Conservation (phyloP, 35 echinoderm and acorn worm species). For the Holothuria glaberrima region DNA sequence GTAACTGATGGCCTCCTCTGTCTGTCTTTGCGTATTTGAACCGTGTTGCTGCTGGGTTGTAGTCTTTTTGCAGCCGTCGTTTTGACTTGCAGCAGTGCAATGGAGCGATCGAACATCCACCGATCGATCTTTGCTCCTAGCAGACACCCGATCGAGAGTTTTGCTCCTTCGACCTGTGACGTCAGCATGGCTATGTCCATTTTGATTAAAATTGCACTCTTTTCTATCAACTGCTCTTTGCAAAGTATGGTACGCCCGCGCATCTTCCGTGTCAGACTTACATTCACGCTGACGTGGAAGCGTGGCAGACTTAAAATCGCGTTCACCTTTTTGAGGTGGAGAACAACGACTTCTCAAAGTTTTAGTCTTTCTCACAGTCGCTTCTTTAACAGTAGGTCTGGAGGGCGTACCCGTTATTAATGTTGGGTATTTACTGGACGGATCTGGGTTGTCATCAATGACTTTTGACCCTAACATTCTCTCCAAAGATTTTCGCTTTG, state of each 20-base stretch:
- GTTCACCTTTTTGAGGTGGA: background rate
- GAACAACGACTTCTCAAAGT: background rate
- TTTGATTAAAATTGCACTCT: constrained; percentile 46
- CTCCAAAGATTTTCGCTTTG: constrained; percentile 32
- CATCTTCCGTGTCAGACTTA: background rate
- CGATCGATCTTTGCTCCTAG: background rate
- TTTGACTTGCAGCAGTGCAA: background rate
- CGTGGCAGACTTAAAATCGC: background rate
- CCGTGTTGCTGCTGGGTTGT: background rate
- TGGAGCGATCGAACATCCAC: background rate
- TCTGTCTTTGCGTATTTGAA: background rate
- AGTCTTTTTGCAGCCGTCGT: constrained; percentile 4
- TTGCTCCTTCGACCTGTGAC: background rate
- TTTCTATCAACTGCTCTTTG: background rate
- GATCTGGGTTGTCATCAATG: background rate
- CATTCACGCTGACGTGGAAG: constrained; percentile 23
- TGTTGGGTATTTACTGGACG: background rate
- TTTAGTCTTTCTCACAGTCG: constrained; percentile 51
- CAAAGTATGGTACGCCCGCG: background rate
- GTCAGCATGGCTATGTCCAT: background rate
- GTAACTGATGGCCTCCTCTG: constrained; percentile 33
- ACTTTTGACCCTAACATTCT: background rate
- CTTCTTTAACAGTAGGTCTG: constrained; percentile 38
- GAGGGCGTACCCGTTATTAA: background rate
- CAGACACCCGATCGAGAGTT: background rate